Base-by-base conservation (phyloP, 2,888 invertebrate genomes). In the Spodoptera littoralis region DNA sequence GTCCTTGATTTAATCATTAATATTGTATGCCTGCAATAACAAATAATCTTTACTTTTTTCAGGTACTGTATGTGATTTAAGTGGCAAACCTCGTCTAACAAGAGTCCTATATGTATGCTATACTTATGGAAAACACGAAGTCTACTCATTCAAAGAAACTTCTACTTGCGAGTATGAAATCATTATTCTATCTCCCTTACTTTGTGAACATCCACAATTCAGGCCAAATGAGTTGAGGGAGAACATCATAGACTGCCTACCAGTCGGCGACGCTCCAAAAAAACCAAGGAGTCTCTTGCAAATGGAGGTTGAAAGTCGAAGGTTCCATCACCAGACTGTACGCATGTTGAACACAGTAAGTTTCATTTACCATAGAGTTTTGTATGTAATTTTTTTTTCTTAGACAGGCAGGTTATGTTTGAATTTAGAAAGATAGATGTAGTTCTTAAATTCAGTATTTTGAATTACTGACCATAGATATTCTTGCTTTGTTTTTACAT, bases 111-210 rank as follows among this genome's bases (percentile, higher is more conserved):
- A 99, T 84, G 97, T 99, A 0, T 99, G 99, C 92, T 98, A 97
- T 84, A 95, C 96, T 4, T 97, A 98, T 79, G 98, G 98, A 2
- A 97, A 98, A 82, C 98, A 98, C 79, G 99, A 99, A 86, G 96
- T 99, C 2, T 98, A 98, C 86, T 98, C 98, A 0, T 96, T 99
- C 68, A 99, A 99, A 85, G 99, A 99, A 90, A 97, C 97, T 0
- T 97, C 98, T 0, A 98, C 98, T 0, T 99, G 99, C 86, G 98
- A 98, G 88, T 99, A 99, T 87, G 99, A 99, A 91, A 97, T 96
- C 8, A 96, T 99, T 12, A 97, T 99, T 12, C 94, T 99, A 24
- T 98, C 99, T 0, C 97, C 98, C 0, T 90, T 97, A 11, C 94
- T 99, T 0, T 99, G 99, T 85, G 95, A 95, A 43, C 99, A 99